Conservation (phyloP, 2,113 vertebrate species). For the Aleadryas rufinucha region DNA sequence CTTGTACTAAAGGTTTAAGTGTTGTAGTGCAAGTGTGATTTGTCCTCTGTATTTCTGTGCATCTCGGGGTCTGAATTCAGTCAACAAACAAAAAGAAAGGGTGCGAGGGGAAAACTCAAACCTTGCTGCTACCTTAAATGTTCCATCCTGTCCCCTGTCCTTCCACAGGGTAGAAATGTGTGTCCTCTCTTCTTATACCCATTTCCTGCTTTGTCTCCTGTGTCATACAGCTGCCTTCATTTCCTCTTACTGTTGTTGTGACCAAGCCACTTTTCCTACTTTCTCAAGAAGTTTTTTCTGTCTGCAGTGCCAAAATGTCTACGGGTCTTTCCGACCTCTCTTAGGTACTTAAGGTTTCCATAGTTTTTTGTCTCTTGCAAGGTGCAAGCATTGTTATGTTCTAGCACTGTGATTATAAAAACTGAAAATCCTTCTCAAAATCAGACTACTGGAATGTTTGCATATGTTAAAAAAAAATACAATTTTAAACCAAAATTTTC, state of each 20-base stretch:
- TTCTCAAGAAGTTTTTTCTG: neutral
- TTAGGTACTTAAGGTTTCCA: neutral
- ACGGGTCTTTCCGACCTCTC: neutral
- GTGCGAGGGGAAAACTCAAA: neutral
- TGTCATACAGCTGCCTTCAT: neutral
- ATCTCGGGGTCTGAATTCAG: neutral
- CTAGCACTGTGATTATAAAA: neutral
- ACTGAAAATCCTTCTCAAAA: neutral
- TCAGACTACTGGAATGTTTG: neutral
- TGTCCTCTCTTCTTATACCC: neutral
- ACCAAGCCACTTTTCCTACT: neutral
- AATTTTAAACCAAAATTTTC: neutral
- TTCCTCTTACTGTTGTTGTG: slow-evolving; percentile 45
- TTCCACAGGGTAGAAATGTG: neutral
- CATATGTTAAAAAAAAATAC: neutral
- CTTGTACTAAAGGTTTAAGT: neutral
- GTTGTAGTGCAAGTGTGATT: neutral
- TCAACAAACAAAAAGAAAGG: neutral
- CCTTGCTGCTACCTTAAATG: neutral
- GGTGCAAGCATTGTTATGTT: neutral
- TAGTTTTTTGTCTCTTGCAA: neutral
- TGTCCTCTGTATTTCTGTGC: neutral
- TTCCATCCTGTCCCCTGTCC: neutral
- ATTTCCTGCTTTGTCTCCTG: slow-evolving; percentile 25
- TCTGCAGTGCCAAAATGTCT: neutral